These are phyloP conservation scores for Pteruthius melanotis DNA, from an alignment of 2,113 vertebrate species.

Conservation along the genomic window DNA sequence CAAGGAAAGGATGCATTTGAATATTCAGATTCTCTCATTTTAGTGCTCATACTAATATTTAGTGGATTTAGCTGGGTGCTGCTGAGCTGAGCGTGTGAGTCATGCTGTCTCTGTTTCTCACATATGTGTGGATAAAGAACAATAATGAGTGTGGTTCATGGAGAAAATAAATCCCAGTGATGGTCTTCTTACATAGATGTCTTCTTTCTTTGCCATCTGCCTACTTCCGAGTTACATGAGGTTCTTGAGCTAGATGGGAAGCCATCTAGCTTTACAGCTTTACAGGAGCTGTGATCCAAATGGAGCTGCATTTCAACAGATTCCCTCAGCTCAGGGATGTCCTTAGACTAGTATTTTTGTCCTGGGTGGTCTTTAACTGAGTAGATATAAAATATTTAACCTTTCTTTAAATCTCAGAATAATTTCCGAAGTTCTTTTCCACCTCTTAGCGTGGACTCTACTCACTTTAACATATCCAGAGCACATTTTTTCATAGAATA, in stretches of 20 bases:
- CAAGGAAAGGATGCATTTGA: neutral
- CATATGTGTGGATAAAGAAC: neutral
- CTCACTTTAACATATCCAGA: neutral
- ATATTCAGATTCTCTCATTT: slow-evolving; percentile 2
- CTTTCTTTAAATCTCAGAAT: neutral
- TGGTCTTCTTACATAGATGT: neutral
- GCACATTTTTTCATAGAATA: neutral
- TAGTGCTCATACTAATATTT: neutral
- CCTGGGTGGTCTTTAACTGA: neutral
- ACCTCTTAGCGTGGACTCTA: rapidly evolving
- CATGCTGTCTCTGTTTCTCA: neutral
- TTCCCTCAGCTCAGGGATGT: neutral
- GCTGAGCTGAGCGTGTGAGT: neutral
- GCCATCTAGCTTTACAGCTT: no score
- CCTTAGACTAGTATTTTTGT: neutral
- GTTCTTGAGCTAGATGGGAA: neutral
- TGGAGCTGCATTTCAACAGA: neutral
- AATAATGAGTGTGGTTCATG: neutral
- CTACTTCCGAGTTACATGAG: neutral
- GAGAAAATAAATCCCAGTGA: neutral
- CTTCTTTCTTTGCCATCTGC: neutral
- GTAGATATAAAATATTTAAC: neutral
- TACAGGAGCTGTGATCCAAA: neutral
- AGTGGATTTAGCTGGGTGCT: neutral
- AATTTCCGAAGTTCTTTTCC: neutral